Conservation (phyloP, 92 coral and sea anemone species). For the Phymanthus crucifer region DNA sequence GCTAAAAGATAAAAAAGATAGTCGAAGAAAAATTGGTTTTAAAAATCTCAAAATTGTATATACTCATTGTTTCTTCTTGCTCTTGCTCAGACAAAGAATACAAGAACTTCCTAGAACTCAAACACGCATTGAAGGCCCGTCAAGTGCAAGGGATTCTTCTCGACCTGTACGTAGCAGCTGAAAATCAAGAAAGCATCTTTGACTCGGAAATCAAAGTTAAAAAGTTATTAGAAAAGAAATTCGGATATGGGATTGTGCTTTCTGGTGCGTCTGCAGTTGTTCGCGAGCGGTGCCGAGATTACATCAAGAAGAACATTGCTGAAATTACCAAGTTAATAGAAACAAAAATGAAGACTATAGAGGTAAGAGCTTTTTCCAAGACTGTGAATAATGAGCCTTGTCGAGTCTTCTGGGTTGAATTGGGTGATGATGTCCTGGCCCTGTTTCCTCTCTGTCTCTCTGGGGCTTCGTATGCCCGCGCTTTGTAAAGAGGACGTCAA, state of each 20-base stretch:
- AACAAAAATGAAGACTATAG: neutral
- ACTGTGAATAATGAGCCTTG: too few relatives aligned
- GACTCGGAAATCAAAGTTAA: constrained; percentile 45
- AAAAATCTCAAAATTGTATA: too few relatives aligned
- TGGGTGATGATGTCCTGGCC: too few relatives aligned
- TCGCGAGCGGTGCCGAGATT: constrained; percentile 45
- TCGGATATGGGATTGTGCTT: constrained; percentile 72
- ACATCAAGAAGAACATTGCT: constrained; percentile 44
- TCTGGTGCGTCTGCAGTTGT: constrained; percentile 56
- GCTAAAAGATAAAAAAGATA: neutral
- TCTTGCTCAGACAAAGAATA: constrained; percentile 37
- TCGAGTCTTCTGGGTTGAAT: too few relatives aligned
- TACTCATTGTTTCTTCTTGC: neutral
- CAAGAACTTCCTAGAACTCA: constrained; percentile 49
- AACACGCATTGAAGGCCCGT: constrained; percentile 51
- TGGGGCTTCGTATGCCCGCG: too few relatives aligned
- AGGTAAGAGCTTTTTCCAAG: neutral
- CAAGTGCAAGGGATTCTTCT: constrained; percentile 74
- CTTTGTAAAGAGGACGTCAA: too few relatives aligned
- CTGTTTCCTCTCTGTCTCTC: too few relatives aligned
- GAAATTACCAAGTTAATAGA: constrained; percentile 39
- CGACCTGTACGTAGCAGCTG: constrained; percentile 77
- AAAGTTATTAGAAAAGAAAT: constrained; percentile 41
- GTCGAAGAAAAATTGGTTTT: too few relatives aligned
- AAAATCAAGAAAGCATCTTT: constrained; percentile 60